Conservation (phyloP, 2,113 vertebrate species). For the Brienomyrus brachyistius region DNA sequence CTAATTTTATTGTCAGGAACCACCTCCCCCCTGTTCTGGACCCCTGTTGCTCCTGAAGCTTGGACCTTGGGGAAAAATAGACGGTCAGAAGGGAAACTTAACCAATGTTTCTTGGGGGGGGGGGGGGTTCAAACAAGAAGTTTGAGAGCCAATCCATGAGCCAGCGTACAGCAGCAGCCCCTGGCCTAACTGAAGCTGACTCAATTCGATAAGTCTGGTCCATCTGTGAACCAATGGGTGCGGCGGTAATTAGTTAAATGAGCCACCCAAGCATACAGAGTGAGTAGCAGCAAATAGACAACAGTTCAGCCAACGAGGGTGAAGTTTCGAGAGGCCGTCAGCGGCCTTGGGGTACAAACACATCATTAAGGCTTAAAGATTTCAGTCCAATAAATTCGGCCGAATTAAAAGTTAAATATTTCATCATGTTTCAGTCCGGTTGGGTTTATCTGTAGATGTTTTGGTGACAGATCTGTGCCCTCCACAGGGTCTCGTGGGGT, state of each 20-base stretch:
- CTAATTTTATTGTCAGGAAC: background rate
- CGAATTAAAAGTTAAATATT: background rate
- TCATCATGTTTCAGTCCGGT: background rate
- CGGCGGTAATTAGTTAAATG: background rate
- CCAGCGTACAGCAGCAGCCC: background rate
- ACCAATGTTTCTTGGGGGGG: background rate
- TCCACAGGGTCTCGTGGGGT: background rate
- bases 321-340: background rate
- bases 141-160: background rate
- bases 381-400: background rate
- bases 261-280: background rate
- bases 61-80: background rate
- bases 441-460: background rate
- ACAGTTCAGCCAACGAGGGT: background rate
- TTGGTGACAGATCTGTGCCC: background rate
- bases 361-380: background rate
- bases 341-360: background rate
- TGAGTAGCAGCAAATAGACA: background rate
- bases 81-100: background rate
- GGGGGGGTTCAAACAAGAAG: background rate
- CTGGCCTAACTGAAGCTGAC: background rate
- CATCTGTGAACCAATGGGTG: background rate
- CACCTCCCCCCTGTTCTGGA: background rate
- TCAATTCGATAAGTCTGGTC: background rate
- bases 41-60: background rate